These are phyloP conservation scores for Drosophila sucinea DNA, from an alignment of 1,140 invertebrate species.

Conservation along the genomic window DNA sequence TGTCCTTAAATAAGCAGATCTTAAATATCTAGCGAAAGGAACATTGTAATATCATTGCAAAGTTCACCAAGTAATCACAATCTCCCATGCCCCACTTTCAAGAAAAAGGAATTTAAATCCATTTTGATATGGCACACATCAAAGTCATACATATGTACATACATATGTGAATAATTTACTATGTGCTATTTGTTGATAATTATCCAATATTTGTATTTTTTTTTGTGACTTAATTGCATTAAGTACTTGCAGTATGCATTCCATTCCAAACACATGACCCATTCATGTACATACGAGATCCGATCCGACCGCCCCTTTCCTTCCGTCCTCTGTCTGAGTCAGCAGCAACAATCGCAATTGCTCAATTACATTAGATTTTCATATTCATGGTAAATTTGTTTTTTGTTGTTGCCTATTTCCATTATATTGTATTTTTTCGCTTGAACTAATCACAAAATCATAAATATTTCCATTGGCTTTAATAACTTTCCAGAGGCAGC, in stretches of 20 bases:
- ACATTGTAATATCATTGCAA: too few relatives aligned
- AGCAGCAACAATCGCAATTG: slow-evolving; percentile 9
- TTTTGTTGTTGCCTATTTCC: slow-evolving; percentile 16
- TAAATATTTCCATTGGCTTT: slow-evolving; percentile 61
- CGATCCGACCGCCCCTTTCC: neutral
- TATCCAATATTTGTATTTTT: neutral
- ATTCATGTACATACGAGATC: neutral
- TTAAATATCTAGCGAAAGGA: too few relatives aligned
- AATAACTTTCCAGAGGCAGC: slow-evolving; percentile 59
- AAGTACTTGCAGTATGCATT: slow-evolving; percentile 7
- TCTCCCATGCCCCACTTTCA: too few relatives aligned
- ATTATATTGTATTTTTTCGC: slow-evolving; percentile 27
- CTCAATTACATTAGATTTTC: slow-evolving; percentile 32
- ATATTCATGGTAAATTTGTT: slow-evolving; percentile 15
- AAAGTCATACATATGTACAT: neutral
- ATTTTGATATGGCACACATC: too few relatives aligned
- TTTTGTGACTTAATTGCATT: neutral
- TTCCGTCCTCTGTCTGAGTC: neutral
- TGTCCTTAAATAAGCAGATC: too few relatives aligned
- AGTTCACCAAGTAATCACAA: too few relatives aligned
- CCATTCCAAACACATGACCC: slow-evolving; percentile 8
- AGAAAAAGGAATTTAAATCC: too few relatives aligned
- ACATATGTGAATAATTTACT: neutral
- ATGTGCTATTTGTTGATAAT: slow-evolving; percentile 1
- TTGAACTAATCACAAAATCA: slow-evolving; percentile 51